Conservation (phyloP, 2,888 invertebrate species). For the Folsomia candida region DNA sequence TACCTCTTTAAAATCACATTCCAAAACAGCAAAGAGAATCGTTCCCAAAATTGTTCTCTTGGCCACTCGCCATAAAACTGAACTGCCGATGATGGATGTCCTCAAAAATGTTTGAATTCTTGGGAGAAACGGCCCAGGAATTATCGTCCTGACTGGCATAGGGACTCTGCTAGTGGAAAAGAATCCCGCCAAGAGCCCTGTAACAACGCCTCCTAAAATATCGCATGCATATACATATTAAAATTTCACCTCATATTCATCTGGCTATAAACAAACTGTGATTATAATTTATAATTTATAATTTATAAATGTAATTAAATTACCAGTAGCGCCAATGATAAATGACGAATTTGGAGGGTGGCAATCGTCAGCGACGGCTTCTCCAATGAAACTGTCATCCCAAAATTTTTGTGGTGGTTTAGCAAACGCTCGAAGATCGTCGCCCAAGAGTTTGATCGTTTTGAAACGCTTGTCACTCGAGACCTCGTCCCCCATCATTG, state of each 20-base stretch:
- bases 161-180: slow-evolving; percentile 29
- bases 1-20: slow-evolving; percentile 40
- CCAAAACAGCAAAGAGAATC: slow-evolving; percentile 33
- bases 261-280: neutral
- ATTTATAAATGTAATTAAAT: neutral
- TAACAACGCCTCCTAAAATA: slow-evolving; percentile 22
- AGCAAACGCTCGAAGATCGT: slow-evolving; percentile 31
- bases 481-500: neutral
- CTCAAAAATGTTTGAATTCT: slow-evolving; percentile 12
- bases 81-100: slow-evolving; percentile 29
- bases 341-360: slow-evolving; percentile 31
- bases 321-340: slow-evolving; percentile 30
- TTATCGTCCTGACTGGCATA: slow-evolving; percentile 22
- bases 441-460: slow-evolving; percentile 19
- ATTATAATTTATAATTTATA: neutral
- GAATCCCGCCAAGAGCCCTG: slow-evolving; percentile 27
- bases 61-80: slow-evolving; percentile 26
- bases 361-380: slow-evolving; percentile 28
- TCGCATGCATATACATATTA: too few relatives aligned
- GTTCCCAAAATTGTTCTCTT: slow-evolving; percentile 30
- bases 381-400: slow-evolving; percentile 31
- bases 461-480: slow-evolving; percentile 11
- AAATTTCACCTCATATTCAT: neutral
- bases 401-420: slow-evolving; percentile 27
- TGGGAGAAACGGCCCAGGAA: slow-evolving; percentile 16